A percentile compares a stretch with the other conserved stretches of the same genome.
Evolutionary conservation across 2,113 vertebrate genomes (phyloP).

Genomic region (Rattus norvegicus): DNA sequence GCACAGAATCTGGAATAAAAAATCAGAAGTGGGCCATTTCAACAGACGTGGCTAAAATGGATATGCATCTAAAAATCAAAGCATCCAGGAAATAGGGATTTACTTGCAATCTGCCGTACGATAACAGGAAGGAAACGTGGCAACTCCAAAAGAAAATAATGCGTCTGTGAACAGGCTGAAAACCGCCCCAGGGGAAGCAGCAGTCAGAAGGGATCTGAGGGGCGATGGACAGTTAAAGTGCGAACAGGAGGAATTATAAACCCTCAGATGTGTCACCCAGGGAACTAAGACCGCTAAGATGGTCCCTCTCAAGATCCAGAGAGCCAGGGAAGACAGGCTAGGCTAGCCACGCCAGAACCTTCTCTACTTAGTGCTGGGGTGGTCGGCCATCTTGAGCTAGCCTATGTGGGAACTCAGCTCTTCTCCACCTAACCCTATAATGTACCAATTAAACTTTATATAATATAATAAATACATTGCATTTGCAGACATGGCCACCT

Average conservation of each 20-base stretch:
- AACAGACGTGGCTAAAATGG: neutral
- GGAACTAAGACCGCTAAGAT: neutral
- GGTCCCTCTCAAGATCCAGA: neutral
- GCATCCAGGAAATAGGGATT: neutral
- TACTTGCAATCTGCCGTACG: neutral
- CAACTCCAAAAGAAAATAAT: neutral
- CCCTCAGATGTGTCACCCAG: neutral
- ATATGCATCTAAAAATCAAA: neutral
- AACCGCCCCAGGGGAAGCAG: neutral
- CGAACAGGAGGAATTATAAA: neutral
- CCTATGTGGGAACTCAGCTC: neutral
- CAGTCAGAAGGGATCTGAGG: neutral
- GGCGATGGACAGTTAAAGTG: accelerated
- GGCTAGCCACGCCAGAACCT: neutral
- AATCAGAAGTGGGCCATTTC: constrained; percentile 48
- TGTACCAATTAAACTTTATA: neutral
- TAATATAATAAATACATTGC: neutral
- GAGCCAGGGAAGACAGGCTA: neutral
- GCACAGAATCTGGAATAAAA: constrained; percentile 84
- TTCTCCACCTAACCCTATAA: neutral
- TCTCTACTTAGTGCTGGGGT: neutral
- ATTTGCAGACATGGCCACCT: neutral
- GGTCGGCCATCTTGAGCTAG: neutral
- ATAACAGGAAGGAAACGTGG: neutral
- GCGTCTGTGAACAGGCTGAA: neutral